Conservation (phyloP, 2,113 vertebrate species). For the Gnathonemus longibarbis region DNA sequence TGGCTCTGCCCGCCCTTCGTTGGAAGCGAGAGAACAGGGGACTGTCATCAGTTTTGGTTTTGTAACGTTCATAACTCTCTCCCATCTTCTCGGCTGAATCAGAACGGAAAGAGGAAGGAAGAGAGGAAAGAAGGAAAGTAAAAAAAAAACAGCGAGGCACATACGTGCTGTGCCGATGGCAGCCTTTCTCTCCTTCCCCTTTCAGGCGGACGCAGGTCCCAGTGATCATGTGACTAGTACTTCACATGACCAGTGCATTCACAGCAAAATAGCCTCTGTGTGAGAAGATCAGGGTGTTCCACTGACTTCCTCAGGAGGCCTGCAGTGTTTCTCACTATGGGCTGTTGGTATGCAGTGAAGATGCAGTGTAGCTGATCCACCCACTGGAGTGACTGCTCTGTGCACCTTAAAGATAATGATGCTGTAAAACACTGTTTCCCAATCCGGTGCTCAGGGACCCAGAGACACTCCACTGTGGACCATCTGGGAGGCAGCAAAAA, state of each 20-base stretch:
- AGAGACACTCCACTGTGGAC: not conserved
- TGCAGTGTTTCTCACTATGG: not conserved
- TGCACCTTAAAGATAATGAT: not conserved
- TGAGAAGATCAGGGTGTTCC: not conserved
- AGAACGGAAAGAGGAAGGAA: not conserved
- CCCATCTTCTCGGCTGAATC: not conserved
- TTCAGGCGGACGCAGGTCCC: not conserved
- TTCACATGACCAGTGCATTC: not conserved
- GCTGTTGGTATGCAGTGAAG: not conserved
- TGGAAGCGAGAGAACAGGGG: not conserved
- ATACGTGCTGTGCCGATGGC: not conserved
- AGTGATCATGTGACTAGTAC: not conserved
- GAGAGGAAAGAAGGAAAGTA: not conserved
- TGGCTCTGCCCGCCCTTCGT: not conserved
- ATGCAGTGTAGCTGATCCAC: not conserved
- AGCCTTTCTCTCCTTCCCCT: not conserved
- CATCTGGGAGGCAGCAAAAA: not conserved
- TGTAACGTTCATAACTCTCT: not conserved
- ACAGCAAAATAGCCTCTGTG: not conserved
- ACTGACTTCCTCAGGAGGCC: not conserved
- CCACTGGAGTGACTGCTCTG: not conserved
- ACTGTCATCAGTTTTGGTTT: slow-evolving; percentile 1
- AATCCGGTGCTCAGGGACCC: not conserved
- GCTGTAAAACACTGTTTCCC: not conserved
- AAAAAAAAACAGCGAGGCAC: not conserved